Conservation (phyloP, 2,113 vertebrate species). For the Rhea pennata region DNA sequence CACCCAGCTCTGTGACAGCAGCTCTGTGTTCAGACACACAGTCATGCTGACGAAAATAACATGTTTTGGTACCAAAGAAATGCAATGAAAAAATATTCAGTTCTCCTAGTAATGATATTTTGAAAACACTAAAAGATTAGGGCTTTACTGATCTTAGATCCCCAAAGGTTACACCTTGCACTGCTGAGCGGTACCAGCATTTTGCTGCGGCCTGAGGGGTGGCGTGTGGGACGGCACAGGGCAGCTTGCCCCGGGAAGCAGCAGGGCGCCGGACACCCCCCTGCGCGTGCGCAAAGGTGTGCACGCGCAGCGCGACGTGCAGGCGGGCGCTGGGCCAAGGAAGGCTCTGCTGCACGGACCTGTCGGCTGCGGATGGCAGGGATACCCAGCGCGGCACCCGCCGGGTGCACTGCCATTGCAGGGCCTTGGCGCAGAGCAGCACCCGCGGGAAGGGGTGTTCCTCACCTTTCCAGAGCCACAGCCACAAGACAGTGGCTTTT, state of each 20-base stretch:
- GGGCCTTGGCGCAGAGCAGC: rapidly evolving
- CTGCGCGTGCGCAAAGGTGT: no score
- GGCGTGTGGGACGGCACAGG: not conserved
- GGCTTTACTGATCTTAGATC: not conserved
- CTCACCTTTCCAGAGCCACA: not conserved
- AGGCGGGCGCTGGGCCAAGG: not conserved
- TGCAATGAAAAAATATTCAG: not conserved
- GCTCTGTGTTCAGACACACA: not conserved
- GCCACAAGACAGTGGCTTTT: not conserved
- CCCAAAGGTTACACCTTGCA: not conserved
- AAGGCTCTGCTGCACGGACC: not conserved
- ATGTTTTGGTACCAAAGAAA: not conserved
- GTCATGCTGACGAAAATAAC: not conserved
- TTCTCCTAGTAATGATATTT: not conserved
- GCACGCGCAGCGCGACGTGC: rapidly evolving
- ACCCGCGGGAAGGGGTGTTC: not conserved
- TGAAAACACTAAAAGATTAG: not conserved
- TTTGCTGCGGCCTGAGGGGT: not conserved
- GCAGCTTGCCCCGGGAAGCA: no score
- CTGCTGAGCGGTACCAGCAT: not conserved
- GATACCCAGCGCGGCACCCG: rapidly evolving
- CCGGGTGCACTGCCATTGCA: not conserved
- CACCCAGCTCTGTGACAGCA: not conserved
- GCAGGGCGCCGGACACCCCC: not conserved
- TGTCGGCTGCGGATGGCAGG: rapidly evolving